Evolutionary conservation across 2,113 vertebrate species (phyloP), one percentile per base, ranked within the genome.

Genomic region (Nothocercus nigrocapillus): DNA sequence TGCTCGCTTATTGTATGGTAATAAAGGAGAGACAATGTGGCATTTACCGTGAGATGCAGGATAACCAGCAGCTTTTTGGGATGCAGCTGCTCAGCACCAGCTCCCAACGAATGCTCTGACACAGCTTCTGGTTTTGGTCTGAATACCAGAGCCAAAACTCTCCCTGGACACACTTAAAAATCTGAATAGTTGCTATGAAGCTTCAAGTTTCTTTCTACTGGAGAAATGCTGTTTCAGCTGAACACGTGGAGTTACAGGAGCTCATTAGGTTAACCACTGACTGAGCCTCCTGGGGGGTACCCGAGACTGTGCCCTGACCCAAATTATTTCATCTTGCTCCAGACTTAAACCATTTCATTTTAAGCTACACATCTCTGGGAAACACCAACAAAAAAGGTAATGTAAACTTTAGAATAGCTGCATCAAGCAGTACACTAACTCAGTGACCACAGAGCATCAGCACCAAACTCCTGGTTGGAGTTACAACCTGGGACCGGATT

Each of bases 191-290:
- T 86, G 66, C n/a, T 79, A 92, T 85, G 84, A 90, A 81, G 62
- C 70, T 75, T 95, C 76, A 76, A 51, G 56, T 90, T 97, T 94
- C 88, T 34, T 90, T 59, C 66, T 25, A 32, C 38, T 54, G 32
- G 13, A 92, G 45, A 92, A 97, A 77, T 0, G 77, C 95, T 90
- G 91, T 61, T 93, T 93, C 95, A 96, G 96, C 90, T 92, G 83
- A 93, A 95, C 89, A 49, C 38, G 91, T 82, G 70, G 82, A 94
- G 93, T 89, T 93, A 84, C 77, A 82, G 70, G 75, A 93, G 85
- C 59, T 85, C 94, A 95, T 96, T 88, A 94, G 88, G 85, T 94
- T 97, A 95, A 96, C 91, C 83, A 85, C 62, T 73, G 77, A 70
- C 62, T 88, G 21, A 17, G 54, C 73, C 93, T 96, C 94, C 90